Conservation (phyloP, 2,888 invertebrate species). For the Yponomeuta sedellus region DNA sequence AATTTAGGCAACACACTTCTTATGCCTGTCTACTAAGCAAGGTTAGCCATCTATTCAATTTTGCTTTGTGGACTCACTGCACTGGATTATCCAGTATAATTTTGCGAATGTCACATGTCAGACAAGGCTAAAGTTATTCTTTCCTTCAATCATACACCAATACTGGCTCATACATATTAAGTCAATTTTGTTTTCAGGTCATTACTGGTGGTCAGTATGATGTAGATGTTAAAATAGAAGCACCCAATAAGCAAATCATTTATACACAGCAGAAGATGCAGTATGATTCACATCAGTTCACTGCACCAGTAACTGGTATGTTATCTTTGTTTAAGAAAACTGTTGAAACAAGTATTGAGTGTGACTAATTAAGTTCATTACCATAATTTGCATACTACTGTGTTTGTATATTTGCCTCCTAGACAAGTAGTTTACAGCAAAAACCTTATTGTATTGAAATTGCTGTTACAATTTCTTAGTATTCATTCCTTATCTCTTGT, state of each 20-base stretch:
- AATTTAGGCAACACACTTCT: too few species aligned
- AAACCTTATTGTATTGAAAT: neutral
- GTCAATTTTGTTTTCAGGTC: slow-evolving; percentile 78
- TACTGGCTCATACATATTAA: too few species aligned
- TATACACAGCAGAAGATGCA: slow-evolving; percentile 96
- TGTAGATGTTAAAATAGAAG: slow-evolving; percentile 94
- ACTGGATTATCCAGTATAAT: too few species aligned
- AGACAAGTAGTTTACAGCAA: neutral
- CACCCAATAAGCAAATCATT: slow-evolving; percentile 90
- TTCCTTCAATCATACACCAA: too few species aligned
- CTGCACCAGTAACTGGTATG: slow-evolving; percentile 77
- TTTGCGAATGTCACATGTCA: too few species aligned
- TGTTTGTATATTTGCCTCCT: too few species aligned
- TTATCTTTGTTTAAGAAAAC: neutral
- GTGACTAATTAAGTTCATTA: neutral
- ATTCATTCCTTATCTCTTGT: too few species aligned
- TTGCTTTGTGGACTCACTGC: too few species aligned
- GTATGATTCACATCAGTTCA: slow-evolving; percentile 94
- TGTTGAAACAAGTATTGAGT: neutral
- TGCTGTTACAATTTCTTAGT: too few species aligned
- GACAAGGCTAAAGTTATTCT: too few species aligned
- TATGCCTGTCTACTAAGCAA: too few species aligned
- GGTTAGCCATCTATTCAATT: too few species aligned
- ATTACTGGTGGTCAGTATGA: slow-evolving; percentile 99
- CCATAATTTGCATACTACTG: neutral